These are phyloP conservation scores for Platysternon megacephalum DNA, from an alignment of 2,113 vertebrate genomes.

Conservation along the genomic window DNA sequence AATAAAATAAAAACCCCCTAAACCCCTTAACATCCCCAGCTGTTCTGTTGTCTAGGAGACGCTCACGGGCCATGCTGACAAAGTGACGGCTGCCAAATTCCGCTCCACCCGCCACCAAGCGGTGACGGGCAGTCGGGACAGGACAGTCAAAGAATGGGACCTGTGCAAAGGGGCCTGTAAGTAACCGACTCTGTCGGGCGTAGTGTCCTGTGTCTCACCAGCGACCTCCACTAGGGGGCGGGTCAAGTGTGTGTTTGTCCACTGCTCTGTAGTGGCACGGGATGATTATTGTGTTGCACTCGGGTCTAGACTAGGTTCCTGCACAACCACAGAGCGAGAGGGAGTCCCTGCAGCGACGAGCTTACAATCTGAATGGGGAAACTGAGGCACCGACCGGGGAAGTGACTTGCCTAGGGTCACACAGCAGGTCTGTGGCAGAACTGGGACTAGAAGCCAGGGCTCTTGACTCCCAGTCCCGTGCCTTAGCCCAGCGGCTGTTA, in stretches of 20 bases:
- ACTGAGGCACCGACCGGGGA: background rate
- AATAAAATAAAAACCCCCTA: too few relatives aligned
- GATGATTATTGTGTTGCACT: background rate
- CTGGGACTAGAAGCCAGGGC: background rate
- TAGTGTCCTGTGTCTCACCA: background rate
- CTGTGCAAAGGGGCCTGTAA: slow-evolving; percentile 86
- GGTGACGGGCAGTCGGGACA: slow-evolving; percentile 87
- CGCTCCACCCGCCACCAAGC: slow-evolving; percentile 80
- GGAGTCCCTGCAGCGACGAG: background rate
- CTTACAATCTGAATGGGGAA: background rate
- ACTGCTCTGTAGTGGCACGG: background rate
- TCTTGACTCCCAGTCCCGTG: background rate
- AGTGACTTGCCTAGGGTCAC: background rate
- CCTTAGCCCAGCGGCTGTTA: background rate
- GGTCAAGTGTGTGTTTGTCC: accelerated
- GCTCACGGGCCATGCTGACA: slow-evolving; percentile 90
- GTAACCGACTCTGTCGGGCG: slow-evolving; percentile 17
- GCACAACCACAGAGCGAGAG: background rate
- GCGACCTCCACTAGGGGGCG: background rate
- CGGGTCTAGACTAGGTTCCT: background rate
- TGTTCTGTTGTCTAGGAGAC: slow-evolving; percentile 76
- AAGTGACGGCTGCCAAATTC: slow-evolving; percentile 90
- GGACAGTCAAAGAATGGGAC: slow-evolving; percentile 90
- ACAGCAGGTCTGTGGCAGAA: background rate
- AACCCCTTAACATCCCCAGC: background rate